Percentiles rank a stretch among this genome's conserved stretches.
Conservation (phyloP, 2,888 invertebrate species). For the Sphaeridia pumilis region DNA sequence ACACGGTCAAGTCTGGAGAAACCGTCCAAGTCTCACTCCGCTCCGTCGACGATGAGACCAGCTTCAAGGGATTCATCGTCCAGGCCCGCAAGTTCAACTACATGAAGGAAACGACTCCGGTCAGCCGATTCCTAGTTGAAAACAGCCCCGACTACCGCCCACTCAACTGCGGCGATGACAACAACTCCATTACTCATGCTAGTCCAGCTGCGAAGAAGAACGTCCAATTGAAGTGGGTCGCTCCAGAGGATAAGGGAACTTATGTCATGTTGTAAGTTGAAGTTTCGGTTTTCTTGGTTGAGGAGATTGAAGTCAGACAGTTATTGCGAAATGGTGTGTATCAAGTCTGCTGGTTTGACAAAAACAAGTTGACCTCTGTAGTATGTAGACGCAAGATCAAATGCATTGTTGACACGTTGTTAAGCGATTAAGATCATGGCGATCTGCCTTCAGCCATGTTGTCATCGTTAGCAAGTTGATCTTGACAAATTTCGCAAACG, state of each 20-base stretch:
- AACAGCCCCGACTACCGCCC: not conserved
- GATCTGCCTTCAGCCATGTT: too few relatives aligned
- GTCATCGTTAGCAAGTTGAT: too few relatives aligned
- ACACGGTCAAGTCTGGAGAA: not conserved
- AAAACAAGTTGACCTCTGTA: too few relatives aligned
- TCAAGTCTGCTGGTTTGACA: too few relatives aligned
- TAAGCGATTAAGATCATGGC: too few relatives aligned
- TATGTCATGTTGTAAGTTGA: conserved; percentile 6
- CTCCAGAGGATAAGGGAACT: not conserved
- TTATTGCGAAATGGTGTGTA: too few relatives aligned
- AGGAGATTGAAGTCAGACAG: not conserved
- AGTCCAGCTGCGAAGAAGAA: not conserved
- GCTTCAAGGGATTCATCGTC: conserved; percentile 7
- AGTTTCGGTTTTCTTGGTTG: not conserved
- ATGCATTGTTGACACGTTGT: too few relatives aligned
- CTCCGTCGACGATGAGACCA: not conserved
- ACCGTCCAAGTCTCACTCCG: not conserved
- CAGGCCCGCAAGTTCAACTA: conserved; percentile 3
- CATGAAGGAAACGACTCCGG: not conserved
- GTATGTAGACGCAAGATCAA: too few relatives aligned
- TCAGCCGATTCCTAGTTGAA: not conserved
- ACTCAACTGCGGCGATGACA: conserved; percentile 1
- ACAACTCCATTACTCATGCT: conserved; percentile 3
- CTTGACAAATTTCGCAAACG: too few relatives aligned
- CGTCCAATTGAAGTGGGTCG: conserved; percentile 1